phyloP scores from a whole-genome alignment of 2,888 invertebrate species.

The Horisme vitalbata region DNA sequence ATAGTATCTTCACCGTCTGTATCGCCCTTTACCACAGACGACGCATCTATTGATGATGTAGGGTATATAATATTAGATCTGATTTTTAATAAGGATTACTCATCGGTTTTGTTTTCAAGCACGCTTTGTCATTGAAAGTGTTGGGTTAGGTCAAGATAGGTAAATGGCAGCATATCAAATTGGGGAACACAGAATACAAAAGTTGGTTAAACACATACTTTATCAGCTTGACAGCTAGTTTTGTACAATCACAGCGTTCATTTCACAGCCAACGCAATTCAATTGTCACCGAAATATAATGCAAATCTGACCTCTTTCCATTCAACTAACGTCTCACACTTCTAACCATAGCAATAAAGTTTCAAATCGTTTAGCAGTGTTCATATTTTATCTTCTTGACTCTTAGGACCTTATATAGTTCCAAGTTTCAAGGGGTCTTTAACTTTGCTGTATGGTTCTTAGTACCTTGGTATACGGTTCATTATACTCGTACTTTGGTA shows the following conservation, averaged over 20 bases:
- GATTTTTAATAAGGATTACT: too few species aligned
- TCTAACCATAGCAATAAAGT: slow-evolving; percentile 1
- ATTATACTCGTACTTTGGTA: not conserved
- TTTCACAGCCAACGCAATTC: slow-evolving; percentile 38
- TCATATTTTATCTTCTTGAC: not conserved
- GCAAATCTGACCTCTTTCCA: slow-evolving; percentile 46
- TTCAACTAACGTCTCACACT: slow-evolving; percentile 13
- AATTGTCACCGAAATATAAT: slow-evolving; percentile 45
- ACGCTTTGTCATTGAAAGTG: not conserved
- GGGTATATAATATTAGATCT: too few species aligned
- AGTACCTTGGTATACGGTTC: not conserved
- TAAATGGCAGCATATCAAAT: not conserved
- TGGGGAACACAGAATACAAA: not conserved
- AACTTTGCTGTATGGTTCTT: not conserved
- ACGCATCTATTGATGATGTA: too few species aligned
- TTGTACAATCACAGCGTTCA: slow-evolving; percentile 36
- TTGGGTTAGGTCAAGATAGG: not conserved
- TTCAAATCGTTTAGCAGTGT: not conserved
- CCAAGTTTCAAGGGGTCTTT: not conserved
- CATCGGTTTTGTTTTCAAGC: too few species aligned
- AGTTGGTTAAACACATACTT: slow-evolving; percentile 5
- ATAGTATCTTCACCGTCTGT: too few species aligned
- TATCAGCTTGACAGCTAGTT: slow-evolving; percentile 30
- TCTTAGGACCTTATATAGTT: slow-evolving; percentile 3
- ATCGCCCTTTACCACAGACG: too few species aligned